Conservation (phyloP, 2,113 vertebrate species). For the Petroica traversi region DNA sequence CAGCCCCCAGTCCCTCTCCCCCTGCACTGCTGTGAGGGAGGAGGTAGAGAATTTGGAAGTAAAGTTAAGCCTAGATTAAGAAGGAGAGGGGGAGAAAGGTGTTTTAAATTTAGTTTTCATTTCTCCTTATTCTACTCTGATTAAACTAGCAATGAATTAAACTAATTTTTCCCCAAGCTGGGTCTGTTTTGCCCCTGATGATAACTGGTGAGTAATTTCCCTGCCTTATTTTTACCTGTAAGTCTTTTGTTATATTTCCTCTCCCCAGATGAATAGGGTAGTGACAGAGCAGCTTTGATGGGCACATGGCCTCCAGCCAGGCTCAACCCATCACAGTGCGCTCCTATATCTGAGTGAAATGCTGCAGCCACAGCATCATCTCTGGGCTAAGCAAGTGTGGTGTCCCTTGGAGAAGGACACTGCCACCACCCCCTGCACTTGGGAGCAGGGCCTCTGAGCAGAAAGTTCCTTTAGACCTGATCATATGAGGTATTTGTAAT, state of each 20-base stretch:
- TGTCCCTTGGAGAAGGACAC: background rate
- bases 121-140: background rate
- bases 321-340: background rate
- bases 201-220: background rate
- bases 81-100: background rate
- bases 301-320: background rate
- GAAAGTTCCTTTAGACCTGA: background rate
- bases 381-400: background rate
- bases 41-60: background rate
- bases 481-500: background rate
- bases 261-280: background rate
- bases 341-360: rapidly evolving
- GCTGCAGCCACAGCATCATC: background rate
- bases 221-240: background rate
- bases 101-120: background rate
- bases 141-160: background rate
- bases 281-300: background rate
- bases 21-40: background rate
- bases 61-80: background rate
- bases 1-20: background rate
- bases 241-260: background rate
- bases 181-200: background rate
- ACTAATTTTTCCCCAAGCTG: background rate
- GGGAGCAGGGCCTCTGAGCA: background rate
- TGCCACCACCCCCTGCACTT: background rate